Conservation (phyloP, 2,888 invertebrate genomes). For the Germaria angustata region DNA sequence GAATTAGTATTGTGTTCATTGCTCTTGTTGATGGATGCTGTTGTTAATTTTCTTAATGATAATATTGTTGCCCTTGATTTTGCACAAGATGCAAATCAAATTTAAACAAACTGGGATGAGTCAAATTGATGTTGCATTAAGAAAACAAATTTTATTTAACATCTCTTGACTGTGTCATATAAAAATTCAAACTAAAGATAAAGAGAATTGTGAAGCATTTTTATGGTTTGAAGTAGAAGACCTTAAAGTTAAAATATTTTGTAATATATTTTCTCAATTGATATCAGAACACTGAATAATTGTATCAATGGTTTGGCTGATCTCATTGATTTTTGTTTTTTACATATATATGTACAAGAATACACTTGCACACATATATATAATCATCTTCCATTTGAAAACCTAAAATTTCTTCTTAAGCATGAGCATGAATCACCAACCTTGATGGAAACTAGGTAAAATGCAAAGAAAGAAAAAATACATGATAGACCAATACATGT, state of each 20-base stretch:
- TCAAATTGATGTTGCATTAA: neutral
- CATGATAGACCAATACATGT: neutral
- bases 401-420: slow-evolving; percentile 10
- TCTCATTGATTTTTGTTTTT: neutral
- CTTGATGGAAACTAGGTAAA: slow-evolving; percentile 29
- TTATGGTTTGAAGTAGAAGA: too few relatives aligned
- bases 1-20: neutral
- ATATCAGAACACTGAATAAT: too few relatives aligned
- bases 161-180: too few relatives aligned
- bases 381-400: neutral
- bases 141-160: too few relatives aligned
- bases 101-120: neutral
- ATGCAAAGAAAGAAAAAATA: neutral
- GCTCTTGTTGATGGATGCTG: neutral
- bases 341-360: neutral
- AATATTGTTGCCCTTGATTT: neutral
- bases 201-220: too few relatives aligned
- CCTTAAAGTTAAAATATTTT: too few relatives aligned
- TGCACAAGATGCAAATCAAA: neutral
- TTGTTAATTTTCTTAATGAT: neutral
- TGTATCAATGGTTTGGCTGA: neutral
- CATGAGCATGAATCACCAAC: slow-evolving; percentile 31
- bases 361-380: too few relatives aligned
- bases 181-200: too few relatives aligned
- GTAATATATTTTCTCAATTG: too few relatives aligned